Percentiles rank a stretch among this genome's conserved stretches.
These are phyloP conservation scores for Atrichornis clamosus DNA, from an alignment of 2,113 vertebrate species.

Conservation along the genomic window DNA sequence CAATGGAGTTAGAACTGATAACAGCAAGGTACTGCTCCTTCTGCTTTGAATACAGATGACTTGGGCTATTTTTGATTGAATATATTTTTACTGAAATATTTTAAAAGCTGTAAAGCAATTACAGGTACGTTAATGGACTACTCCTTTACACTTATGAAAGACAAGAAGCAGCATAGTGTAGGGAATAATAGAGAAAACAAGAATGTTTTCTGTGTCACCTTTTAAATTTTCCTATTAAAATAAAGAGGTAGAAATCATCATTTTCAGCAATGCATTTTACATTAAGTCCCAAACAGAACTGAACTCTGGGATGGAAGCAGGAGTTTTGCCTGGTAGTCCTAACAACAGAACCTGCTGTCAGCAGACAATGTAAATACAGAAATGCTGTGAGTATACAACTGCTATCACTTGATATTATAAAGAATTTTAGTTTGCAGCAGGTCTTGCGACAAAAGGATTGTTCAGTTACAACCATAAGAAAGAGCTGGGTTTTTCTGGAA, in stretches of 20 bases:
- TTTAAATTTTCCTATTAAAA: background rate
- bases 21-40: background rate
- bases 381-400: background rate
- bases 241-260: background rate
- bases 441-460: background rate
- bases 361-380: background rate
- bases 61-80: background rate
- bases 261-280: background rate
- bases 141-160: background rate
- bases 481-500: background rate
- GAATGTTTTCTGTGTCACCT: background rate
- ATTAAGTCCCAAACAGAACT: background rate
- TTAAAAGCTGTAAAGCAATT: background rate
- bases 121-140: background rate
- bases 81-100: background rate
- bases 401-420: background rate
- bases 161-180: background rate
- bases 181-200: background rate
- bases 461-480: background rate
- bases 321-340: background rate
- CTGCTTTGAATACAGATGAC: background rate
- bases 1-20: rapidly evolving
- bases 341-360: background rate
- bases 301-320: background rate
- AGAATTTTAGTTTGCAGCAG: background rate